Conservation (phyloP, 2,797 vertebrate genomes). For the Chaetodon trifasciatus region DNA sequence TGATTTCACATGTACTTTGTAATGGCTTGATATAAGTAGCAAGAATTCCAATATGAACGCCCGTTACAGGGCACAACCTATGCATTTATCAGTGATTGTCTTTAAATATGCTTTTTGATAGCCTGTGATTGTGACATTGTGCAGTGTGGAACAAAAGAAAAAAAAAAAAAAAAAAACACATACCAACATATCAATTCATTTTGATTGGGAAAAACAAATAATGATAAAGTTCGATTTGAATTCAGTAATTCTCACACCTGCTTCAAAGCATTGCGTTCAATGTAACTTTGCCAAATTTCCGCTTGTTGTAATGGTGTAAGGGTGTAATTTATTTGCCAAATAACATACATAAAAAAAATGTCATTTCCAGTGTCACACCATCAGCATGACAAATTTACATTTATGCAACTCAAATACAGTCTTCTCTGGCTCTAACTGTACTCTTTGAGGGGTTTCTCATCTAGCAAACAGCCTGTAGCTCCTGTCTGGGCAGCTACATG, state of each 20-base stretch:
- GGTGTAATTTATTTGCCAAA: neutral
- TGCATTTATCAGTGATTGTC: neutral
- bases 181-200: neutral
- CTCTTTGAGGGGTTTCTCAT: neutral
- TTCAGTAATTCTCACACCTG: neutral
- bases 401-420: constrained; percentile 3
- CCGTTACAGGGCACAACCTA: neutral
- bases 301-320: too few species aligned
- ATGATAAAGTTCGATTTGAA: neutral
- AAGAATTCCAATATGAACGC: neutral
- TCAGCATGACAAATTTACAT: constrained; percentile 19
- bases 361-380: neutral
- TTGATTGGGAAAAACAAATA: neutral
- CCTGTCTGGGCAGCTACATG: neutral
- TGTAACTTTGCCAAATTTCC: neutral
- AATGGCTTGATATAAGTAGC: constrained; percentile 19
- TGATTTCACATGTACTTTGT: constrained; percentile 17
- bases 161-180: neutral
- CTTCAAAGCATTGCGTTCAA: neutral
- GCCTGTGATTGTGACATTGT: neutral
- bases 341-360: constrained; percentile 1
- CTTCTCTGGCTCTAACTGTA: neutral
- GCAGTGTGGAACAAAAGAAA: neutral
- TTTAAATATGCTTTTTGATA: neutral
- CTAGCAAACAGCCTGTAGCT: neutral